Base-by-base conservation (phyloP, 2,797 vertebrate species). In the Phalanger gymnotis region DNA sequence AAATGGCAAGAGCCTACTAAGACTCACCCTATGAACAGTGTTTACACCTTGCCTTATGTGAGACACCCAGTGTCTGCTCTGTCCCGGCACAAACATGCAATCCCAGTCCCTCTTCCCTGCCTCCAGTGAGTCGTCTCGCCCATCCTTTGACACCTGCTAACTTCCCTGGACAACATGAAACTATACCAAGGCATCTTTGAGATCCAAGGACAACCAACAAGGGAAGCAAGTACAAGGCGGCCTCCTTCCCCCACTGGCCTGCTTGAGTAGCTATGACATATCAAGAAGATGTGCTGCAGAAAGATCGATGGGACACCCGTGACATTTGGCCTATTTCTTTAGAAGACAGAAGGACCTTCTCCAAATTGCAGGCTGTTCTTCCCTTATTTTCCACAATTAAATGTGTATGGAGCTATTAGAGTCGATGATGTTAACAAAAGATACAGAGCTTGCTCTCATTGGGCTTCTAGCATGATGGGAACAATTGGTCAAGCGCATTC, bases 41-140 rank as follows among this genome's bases (percentile, higher is more conserved):
- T 97, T 95, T 99, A 99, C 95, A 97, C 97, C 55, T 95, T 98
- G 0, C 98, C 98, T 31, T 99, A 98, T 96, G 97, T 97, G 94
- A 97, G 91, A 40, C 98, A 98, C 14, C 98, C 98, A 0, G 56
- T 89, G 56, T 96, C 97, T 0, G 96, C 99, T 66, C 96, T 99
- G 96, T 98, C 97, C 25, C 40, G 0, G 90, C 56, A 93, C 66
- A 61, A 97, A 4, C 90, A 96, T 0, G 97, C 93, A 0, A 92
- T 96, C 92, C 96, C 91, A 0, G 96, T 97, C 14, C 96, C 94
- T 93, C 96, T 94, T 93, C 0, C 97, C 96, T 91, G 47, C 61
- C 93, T 97, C n/a, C 92, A 97, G 87, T 92, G 95, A 53, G 93
- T 7, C 31, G 16, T 98, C 95, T 2, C 0, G 16, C 51, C 93